A percentile compares a stretch with the other conserved stretches of the same genome.
phyloP scores from a whole-genome alignment of 2,113 vertebrate species.

The Butorides virescens region DNA sequence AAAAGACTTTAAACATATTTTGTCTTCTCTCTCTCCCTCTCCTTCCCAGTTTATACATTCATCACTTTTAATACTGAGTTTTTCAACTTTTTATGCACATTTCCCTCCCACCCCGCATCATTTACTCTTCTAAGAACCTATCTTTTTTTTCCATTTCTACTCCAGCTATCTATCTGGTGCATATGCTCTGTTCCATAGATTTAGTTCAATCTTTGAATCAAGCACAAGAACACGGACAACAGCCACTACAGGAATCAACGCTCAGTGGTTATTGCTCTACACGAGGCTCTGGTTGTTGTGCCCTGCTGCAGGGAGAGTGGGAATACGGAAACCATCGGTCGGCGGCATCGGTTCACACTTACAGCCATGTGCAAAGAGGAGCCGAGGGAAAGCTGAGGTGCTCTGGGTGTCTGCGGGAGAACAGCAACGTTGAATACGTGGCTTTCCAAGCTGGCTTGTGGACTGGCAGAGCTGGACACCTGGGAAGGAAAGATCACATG shows the following conservation, averaged over 20 bases:
- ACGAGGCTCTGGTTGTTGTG: neutral
- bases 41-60: neutral
- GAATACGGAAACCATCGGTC: neutral
- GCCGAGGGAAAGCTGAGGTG: constrained; percentile 78
- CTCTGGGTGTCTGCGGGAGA: constrained; percentile 79
- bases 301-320: too few species aligned
- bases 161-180: neutral
- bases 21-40: neutral
- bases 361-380: constrained; percentile 91
- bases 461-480: constrained; percentile 79
- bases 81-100: neutral
- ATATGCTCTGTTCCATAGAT: neutral
- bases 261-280: neutral
- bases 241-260: neutral
- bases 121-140: neutral
- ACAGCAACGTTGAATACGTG: constrained; percentile 89
- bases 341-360: constrained; percentile 10
- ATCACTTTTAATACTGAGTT: neutral
- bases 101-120: neutral
- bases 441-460: constrained; percentile 69
- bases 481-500: constrained; percentile 26
- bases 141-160: neutral
- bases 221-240: fast-evolving
- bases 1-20: neutral
- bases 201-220: neutral